Evolutionary conservation across 1,140 invertebrate genomes (phyloP).

Genomic region (Lordiphosa stackelbergi): DNA sequence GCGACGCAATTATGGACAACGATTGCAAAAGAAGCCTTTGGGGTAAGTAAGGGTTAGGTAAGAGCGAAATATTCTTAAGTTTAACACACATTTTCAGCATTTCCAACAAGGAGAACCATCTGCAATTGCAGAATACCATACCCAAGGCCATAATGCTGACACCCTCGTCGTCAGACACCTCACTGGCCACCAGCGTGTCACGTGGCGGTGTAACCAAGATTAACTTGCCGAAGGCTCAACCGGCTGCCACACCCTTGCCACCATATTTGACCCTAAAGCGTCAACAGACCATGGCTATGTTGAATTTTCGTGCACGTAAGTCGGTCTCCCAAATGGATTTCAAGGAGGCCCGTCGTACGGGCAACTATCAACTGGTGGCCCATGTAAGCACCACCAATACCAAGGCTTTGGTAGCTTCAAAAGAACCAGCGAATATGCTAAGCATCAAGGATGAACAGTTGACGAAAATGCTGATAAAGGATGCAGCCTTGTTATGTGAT

Average conservation of each 20-base stretch:
- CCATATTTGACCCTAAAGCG: conserved; percentile 49
- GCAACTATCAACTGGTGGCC: conserved; percentile 49
- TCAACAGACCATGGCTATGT: conserved; percentile 44
- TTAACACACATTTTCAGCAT: conserved; percentile 4
- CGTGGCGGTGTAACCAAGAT: conserved; percentile 12
- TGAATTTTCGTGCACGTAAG: conserved; percentile 58
- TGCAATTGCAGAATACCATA: conserved; percentile 12
- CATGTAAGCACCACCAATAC: conserved; percentile 32
- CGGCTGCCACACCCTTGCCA: conserved; percentile 1
- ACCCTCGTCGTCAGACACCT: conserved; percentile 56
- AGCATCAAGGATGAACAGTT: conserved; percentile 25
- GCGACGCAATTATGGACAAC: conserved; percentile 12
- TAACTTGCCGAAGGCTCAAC: neutral
- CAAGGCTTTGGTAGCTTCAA: neutral
- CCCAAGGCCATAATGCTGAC: conserved; percentile 30
- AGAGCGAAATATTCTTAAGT: no score
- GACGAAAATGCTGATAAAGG: conserved; percentile 26
- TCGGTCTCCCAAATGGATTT: conserved; percentile 70
- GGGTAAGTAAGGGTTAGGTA: conserved; percentile 13
- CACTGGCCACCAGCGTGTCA: conserved; percentile 26
- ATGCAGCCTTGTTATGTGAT: conserved; percentile 29
- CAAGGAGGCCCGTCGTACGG: conserved; percentile 57
- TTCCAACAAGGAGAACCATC: conserved; percentile 13
- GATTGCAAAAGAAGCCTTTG: conserved; percentile 20
- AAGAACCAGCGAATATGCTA: neutral